Percentiles rank a stretch among this genome's conserved stretches.
These are phyloP conservation scores for Gephyroberyx darwinii DNA, from an alignment of 2,797 vertebrate genomes.

Conservation along the genomic window DNA sequence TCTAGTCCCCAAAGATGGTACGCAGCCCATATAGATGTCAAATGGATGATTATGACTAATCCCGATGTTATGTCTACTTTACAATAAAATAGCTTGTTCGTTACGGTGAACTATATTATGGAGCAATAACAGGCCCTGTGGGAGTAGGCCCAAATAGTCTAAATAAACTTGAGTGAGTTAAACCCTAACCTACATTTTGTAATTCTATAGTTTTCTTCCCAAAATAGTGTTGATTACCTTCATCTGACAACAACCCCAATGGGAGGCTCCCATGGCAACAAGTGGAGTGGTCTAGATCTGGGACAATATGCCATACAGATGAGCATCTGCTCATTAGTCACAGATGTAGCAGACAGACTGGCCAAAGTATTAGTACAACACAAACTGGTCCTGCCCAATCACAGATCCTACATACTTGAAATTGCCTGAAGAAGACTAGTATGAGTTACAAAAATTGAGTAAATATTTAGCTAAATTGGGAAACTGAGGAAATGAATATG, in stretches of 20 bases:
- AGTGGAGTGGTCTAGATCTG: constrained; percentile 57
- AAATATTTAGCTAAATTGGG: no score
- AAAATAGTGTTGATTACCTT: constrained; percentile 46
- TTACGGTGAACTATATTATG: constrained; percentile 1
- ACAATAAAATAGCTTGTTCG: constrained; percentile 5
- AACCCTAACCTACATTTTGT: not conserved
- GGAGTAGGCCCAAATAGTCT: not conserved
- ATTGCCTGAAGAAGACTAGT: no score
- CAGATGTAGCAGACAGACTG: constrained; percentile 44
- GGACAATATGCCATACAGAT: constrained; percentile 65
- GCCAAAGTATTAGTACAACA: constrained; percentile 36
- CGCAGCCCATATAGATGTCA: constrained; percentile 28
- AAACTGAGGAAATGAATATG: no score
- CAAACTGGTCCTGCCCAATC: constrained; percentile 21
- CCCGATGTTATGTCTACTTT: constrained; percentile 3
- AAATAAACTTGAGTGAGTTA: not conserved
- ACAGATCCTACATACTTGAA: not conserved
- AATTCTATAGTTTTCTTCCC: constrained; percentile 10
- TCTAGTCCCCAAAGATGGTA: constrained; percentile 55
- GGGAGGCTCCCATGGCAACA: constrained; percentile 68
- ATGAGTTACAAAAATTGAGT: no score
- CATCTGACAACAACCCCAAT: constrained; percentile 47
- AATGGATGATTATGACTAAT: constrained; percentile 26
- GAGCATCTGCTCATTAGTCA: constrained; percentile 66
- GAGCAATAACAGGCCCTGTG: not conserved